Conservation (phyloP, 2,797 vertebrate species). For the Lagodon rhomboides region DNA sequence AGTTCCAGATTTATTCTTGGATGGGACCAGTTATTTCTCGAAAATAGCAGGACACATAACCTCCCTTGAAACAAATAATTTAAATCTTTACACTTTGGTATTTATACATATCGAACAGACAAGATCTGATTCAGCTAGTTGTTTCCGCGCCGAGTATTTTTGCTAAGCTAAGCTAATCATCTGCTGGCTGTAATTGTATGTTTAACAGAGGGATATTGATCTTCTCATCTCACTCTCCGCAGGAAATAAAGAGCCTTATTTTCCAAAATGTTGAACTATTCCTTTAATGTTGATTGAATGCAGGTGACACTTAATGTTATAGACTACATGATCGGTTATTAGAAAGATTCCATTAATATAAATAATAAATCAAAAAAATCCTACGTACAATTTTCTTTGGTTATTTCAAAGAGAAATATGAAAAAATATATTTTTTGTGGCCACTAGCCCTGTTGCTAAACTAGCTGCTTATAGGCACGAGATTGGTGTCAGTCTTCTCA, state of each 20-base stretch:
- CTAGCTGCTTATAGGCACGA: not conserved
- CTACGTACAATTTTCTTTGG: no score
- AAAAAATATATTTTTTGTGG: not conserved
- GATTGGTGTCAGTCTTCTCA: not conserved
- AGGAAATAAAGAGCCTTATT: not conserved
- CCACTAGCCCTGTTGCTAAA: not conserved
- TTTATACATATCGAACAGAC: not conserved
- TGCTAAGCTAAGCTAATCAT: not conserved
- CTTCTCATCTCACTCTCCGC: not conserved
- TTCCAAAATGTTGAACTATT: not conserved
- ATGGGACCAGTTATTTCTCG: not conserved
- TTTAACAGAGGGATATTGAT: not conserved
- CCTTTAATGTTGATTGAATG: not conserved
- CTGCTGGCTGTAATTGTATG: not conserved
- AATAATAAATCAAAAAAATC: no score
- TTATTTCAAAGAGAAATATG: not conserved
- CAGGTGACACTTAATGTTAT: not conserved
- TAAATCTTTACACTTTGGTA: not conserved
- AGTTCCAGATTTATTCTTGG: not conserved
- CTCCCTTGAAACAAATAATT: not conserved
- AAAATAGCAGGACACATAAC: not conserved
- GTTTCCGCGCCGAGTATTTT: not conserved
- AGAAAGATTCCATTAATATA: not conserved
- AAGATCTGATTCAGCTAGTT: not conserved
- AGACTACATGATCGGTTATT: not conserved